A percentile compares a stretch with the other conserved stretches of the same genome.
Conservation (phyloP, 2,797 vertebrate genomes). For the Peromyscus nudipes region DNA sequence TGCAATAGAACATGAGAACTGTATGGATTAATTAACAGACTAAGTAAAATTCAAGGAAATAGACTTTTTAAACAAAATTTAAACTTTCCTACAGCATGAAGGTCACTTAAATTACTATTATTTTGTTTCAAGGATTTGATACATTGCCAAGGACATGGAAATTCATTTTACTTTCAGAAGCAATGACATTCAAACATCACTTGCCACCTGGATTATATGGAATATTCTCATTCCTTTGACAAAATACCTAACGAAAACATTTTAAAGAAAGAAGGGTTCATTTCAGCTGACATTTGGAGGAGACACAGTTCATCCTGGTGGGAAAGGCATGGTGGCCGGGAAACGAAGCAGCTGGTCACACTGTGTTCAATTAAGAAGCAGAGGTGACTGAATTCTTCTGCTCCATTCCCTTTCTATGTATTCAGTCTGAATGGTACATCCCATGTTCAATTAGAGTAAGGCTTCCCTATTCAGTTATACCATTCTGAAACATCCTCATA, state of each 20-base stretch:
- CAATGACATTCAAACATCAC: neutral
- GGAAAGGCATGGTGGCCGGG: too few species aligned
- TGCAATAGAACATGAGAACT: neutral
- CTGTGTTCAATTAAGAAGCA: neutral
- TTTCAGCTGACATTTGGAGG: neutral
- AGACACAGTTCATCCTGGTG: neutral
- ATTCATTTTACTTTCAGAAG: neutral
- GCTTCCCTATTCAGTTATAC: neutral
- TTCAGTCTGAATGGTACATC: neutral
- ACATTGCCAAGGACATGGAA: neutral
- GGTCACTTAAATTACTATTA: neutral
- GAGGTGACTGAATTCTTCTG: neutral
- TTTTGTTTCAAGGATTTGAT: neutral
- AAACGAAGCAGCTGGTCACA: neutral
- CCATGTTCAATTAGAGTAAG: neutral
- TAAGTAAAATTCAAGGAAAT: neutral
- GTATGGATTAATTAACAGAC: neutral
- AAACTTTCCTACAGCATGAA: neutral
- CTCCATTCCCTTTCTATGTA: neutral
- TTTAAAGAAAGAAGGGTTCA: neutral
- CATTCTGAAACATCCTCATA: neutral
- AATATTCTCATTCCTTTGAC: neutral
- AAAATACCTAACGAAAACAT: neutral
- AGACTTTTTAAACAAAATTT: neutral
- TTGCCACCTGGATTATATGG: neutral